Conservation (phyloP, 2,888 invertebrate species). For the Hedychridium roseum region DNA sequence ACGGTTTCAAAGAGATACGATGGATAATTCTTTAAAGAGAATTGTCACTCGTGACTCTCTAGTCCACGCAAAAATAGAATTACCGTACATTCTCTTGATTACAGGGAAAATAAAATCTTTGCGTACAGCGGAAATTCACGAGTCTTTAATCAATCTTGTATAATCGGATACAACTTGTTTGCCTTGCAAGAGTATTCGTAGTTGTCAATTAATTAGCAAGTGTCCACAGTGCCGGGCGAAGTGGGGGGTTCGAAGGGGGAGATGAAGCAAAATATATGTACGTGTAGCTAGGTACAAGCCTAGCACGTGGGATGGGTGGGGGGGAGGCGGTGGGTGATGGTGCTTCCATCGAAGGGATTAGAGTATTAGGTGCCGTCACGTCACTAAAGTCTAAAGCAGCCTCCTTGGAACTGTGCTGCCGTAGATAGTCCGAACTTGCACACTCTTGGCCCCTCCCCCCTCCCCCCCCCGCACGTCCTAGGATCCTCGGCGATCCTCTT, state of each 20-base stretch:
- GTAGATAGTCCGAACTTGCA: constrained; percentile 60
- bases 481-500: constrained; percentile 17
- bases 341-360: constrained; percentile 54
- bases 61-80: too few species aligned
- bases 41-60: too few species aligned
- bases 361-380: constrained; percentile 62
- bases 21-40: too few species aligned
- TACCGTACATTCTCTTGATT: too few species aligned
- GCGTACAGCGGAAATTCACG: constrained; percentile 22
- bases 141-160: too few species aligned
- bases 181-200: too few species aligned
- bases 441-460: constrained; percentile 13
- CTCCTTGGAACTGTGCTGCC: constrained; percentile 57
- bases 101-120: too few species aligned
- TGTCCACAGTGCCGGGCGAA: constrained; percentile 39
- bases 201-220: constrained; percentile 59
- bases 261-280: too few species aligned
- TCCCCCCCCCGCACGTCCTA: constrained; percentile 22
- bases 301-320: constrained; percentile 29
- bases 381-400: constrained; percentile 61
- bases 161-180: too few species aligned
- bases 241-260: constrained; percentile 24
- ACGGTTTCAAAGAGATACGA: too few species aligned
- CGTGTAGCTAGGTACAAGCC: constrained; percentile 43
- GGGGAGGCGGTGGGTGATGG: constrained; percentile 48